phyloP scores from a whole-genome alignment of 1,140 invertebrate genomes.

The Aphelinus certus region DNA sequence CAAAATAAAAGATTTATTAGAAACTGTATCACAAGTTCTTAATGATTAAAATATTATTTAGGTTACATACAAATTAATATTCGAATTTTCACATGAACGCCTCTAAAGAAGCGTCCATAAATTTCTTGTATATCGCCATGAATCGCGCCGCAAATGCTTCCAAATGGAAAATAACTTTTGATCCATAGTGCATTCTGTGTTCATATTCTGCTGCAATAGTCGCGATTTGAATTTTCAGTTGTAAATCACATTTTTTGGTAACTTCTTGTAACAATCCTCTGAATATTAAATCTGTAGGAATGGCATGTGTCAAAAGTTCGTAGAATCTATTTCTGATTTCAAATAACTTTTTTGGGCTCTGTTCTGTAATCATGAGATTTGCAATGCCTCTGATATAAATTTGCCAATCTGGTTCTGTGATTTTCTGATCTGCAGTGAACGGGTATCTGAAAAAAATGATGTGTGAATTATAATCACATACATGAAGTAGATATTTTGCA shows the following conservation, averaged over 20 bases:
- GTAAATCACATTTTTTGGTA: conserved; percentile 88
- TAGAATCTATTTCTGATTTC: conserved; percentile 90
- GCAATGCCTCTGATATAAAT: conserved; percentile 89
- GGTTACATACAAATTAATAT: background rate
- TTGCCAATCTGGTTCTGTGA: conserved; percentile 94
- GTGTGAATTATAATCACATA: too few species aligned
- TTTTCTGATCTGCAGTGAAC: conserved; percentile 83
- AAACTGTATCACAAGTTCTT: conserved; percentile 28
- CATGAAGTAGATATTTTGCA: too few species aligned
- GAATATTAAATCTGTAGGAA: conserved; percentile 94
- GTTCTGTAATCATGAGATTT: conserved; percentile 86
- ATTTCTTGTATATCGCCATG: conserved; percentile 93
- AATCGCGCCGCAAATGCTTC: conserved; percentile 97
- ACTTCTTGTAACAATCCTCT: conserved; percentile 86
- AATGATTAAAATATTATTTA: conserved; percentile 19
- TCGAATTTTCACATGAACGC: conserved; percentile 47
- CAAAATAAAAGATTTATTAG: conserved; percentile 43
- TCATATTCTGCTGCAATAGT: conserved; percentile 89
- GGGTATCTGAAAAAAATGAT: conserved; percentile 71
- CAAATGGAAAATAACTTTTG: conserved; percentile 95
- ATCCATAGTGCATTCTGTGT: conserved; percentile 87
- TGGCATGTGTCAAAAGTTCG: conserved; percentile 92
- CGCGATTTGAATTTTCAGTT: conserved; percentile 87
- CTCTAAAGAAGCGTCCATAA: conserved; percentile 76
- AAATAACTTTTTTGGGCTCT: conserved; percentile 84